Evolutionary conservation across 2,888 invertebrate species (phyloP), one percentile per base, ranked within the genome.

Genomic region (Notodonta dromedarius): DNA sequence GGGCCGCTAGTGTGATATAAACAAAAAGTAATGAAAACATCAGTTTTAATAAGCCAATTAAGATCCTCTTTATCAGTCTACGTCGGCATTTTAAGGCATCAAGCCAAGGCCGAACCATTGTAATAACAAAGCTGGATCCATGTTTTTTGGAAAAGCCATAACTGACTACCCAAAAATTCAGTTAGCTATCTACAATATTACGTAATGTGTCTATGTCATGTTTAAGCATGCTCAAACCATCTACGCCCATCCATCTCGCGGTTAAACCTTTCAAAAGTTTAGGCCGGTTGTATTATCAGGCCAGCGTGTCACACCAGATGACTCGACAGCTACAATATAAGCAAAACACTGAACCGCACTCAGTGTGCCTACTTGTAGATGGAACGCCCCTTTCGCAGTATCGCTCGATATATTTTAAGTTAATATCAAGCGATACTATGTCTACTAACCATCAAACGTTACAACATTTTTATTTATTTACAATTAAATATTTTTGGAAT

Each of bases 281-380:
- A 65, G 65, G 66, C 64, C 46, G 42, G 50, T 14, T 50, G 74
- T 70, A 76, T 79, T 77, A 78, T 78, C 78, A 74, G 71, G 69
- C 67, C 67, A 65, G 70, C 54, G 65, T 76, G 77, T 80, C 76
- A 63, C 68, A 58, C 70, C 72, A 78, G 74, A 83, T 82, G 82
- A 81, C 80, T 79, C 75, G 73, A 73, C 80, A 75, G 70, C 75
- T 77, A 79, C 75, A 79, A 74, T 73, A 80, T 77, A 80, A 79
- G 76, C 79, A 78, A 72, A 79, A 84, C 85, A 84, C 69, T 78
- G 79, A 82, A 86, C 77, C 78, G 82, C 85, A 82, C 84, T 85
- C 80, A 82, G 77, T 72, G 67, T 73, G 62, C 69, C 76, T 76
- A 76, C 78, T 81, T 76, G 75, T 74, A 75, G 70, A 66, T 73